phyloP scores from a whole-genome alignment of 2,888 invertebrate species.

The Drosophila kokeensis region DNA sequence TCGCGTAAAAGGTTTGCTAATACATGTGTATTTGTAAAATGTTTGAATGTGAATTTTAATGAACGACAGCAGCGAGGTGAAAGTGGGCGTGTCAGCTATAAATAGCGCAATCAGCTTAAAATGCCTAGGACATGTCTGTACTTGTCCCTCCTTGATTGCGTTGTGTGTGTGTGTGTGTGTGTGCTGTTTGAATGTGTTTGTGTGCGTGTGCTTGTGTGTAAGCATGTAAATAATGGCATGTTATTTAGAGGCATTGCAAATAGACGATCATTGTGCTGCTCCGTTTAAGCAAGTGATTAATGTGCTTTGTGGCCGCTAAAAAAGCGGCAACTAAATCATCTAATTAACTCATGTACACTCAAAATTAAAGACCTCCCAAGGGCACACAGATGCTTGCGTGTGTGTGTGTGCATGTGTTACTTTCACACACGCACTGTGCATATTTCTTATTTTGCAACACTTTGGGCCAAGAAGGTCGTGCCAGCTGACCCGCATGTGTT shows the following conservation, averaged over 20 bases:
- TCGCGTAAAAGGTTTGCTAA: conserved; percentile 60
- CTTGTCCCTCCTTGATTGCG: conserved; percentile 11
- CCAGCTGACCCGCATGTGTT: conserved; percentile 65
- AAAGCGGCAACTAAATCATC: conserved; percentile 61
- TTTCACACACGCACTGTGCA: conserved; percentile 11
- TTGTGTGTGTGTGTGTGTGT: conserved; percentile 12
- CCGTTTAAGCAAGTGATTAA: conserved; percentile 44
- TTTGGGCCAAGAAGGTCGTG: conserved; percentile 41
- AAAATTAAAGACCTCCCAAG: conserved; percentile 43
- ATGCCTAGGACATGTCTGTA: conserved; percentile 20
- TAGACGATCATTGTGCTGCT: conserved; percentile 23
- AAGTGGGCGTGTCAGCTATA: conserved; percentile 30
- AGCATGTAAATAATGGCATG: conserved; percentile 50
- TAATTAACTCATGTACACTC: conserved; percentile 72
- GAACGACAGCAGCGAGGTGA: conserved; percentile 43
- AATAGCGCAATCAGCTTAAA: conserved; percentile 69
- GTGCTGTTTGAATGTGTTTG: neutral
- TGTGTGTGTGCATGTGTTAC: neutral
- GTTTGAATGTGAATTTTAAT: conserved; percentile 75
- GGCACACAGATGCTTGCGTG: neutral
- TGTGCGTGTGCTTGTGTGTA: conserved; percentile 18
- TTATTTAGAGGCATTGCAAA: conserved; percentile 46
- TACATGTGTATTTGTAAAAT: conserved; percentile 56
- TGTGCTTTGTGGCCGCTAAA: conserved; percentile 37
- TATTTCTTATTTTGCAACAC: conserved; percentile 55